These are phyloP conservation scores for Parnassius orleans DNA, from an alignment of 2,888 invertebrate species.

Conservation along the genomic window DNA sequence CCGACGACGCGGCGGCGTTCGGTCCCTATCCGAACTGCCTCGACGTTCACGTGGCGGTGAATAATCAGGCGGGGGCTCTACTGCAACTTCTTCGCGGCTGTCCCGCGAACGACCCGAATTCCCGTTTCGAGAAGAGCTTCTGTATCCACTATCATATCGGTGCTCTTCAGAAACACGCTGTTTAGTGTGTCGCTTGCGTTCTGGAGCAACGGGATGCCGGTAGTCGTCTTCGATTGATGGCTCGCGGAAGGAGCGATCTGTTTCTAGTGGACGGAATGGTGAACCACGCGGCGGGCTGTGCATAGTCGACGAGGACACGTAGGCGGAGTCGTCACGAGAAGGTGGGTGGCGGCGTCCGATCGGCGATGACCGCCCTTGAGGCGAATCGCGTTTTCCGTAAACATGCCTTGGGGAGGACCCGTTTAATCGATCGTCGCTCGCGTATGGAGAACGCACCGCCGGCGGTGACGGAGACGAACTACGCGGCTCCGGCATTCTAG, in stretches of 20 bases:
- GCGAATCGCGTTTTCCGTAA: slow-evolving; percentile 68
- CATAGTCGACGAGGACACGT: slow-evolving; percentile 80
- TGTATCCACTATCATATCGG: slow-evolving; percentile 80
- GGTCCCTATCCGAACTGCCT: slow-evolving; percentile 66
- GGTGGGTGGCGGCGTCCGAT: slow-evolving; percentile 71
- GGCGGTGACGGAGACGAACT: slow-evolving; percentile 73
- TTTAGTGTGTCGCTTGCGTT: slow-evolving; percentile 82
- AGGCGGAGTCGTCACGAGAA: slow-evolving; percentile 80
- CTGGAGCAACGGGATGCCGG: slow-evolving; percentile 83
- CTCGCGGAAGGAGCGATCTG: slow-evolving; percentile 71
- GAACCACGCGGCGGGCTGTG: slow-evolving; percentile 80
- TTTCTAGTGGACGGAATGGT: slow-evolving; percentile 70
- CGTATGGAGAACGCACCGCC: slow-evolving; percentile 66
- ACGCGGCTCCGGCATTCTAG: slow-evolving; percentile 74
- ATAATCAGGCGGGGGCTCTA: slow-evolving; percentile 87
- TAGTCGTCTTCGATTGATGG: slow-evolving; percentile 75
- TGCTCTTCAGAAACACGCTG: slow-evolving; percentile 75
- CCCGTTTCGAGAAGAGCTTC: slow-evolving; percentile 79
- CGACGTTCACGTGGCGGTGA: slow-evolving; percentile 82
- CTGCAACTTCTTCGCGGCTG: slow-evolving; percentile 72
- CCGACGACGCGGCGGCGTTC: slow-evolving; percentile 71
- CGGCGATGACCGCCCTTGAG: slow-evolving; percentile 67
- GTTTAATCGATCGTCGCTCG: slow-evolving; percentile 64
- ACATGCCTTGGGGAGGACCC: slow-evolving; percentile 67
- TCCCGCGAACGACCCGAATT: slow-evolving; percentile 74